Base-by-base conservation (phyloP, 2,113 vertebrate genomes). In the Centropristis striata region DNA sequence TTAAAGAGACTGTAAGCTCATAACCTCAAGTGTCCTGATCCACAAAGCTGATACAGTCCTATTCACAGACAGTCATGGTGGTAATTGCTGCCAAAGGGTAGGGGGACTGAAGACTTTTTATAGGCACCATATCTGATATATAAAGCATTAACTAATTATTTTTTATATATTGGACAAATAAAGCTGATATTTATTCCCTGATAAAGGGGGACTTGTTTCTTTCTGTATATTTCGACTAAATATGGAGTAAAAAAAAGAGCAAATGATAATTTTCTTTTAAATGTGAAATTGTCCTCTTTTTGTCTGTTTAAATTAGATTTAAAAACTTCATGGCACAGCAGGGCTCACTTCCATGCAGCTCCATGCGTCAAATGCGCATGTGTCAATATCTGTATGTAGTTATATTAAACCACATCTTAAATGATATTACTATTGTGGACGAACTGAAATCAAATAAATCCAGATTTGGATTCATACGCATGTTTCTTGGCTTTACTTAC, bases 321-420 rank as follows among this genome's bases (percentile, higher is more conserved):
- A 2, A n/a, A 1, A 53, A 37, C 21, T 8, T 5, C 16, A 8
- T 39, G 20, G 57, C n/a, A 12, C 9, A 47, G 16, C 60, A 14
- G 15, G 9, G 44, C 42, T 65, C 27, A 27, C n/a, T 14, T 50
- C 28, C 28, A 16, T 37, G 13, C 32, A 39, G 9, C 47, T n/a
- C n/a, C n/a, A n/a, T n/a, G n/a, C n/a, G n/a, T 23, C 21, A 65
- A 65, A 49, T 65, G 41, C 60, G 41, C 23, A 63, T 4, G 47
- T 49, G 47, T 49, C 18, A 13, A 14, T 36, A 16, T 27, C 28
- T 6, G n/a, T 32, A 57, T 36, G 8, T 18, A n/a, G 28, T 28
- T 4, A 11, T n/a, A 49, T 57, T 32, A 21, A 46, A 46, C 47
- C n/a, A 15, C 25, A 18, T 68, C 49, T 41, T 32, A 8, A 11